Base-by-base conservation (phyloP, 2,797 vertebrate species). In the Paratrypauchen microcephalus region DNA sequence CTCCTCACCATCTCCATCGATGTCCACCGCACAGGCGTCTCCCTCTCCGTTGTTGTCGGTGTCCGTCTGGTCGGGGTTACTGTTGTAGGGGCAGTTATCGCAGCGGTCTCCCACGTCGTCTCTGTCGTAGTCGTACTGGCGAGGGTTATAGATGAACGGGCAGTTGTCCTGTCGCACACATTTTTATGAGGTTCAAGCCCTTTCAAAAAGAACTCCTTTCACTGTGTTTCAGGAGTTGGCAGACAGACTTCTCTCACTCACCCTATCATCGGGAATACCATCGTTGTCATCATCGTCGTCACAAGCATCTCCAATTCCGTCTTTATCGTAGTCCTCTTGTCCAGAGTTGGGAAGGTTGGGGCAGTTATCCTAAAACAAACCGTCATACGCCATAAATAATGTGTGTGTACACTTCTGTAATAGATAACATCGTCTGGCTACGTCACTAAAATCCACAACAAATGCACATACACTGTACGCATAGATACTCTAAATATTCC, bases 271-370 rank as follows among this genome's bases (percentile, higher is more conserved):
- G 83, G 94, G 92, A 85, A 99, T 97, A 69, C 95, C 89, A 86
- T 99, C 98, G 55, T 99, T 97, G 72, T 99, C 98, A 74, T 99
- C 98, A 66, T 99, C 98, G 0, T 69, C 82, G 84, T 99, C 98
- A 83, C 98, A 99, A 86, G 97, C 98, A 84, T 99, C 98, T 24
- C 98, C 98, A 47, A 94, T 91, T 68, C 97, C 97, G 71, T 99
- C 98, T 85, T 96, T 98, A 92, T 99, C 98, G 3, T 99, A 95
- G 88, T 99, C 98, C 92, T 99, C 98, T 84, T 99, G 98, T 19
- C 98, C 98, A 23, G 98, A 99, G 91, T 99, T 99, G 76, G 98
- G 98, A 76, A 99, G 95, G 77, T 89, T 95, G 74, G 97, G 98
- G 83, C 98, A 99, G 77, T 99, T 99, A 87, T 99, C 98, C 98